A percentile compares a stretch with the other conserved stretches of the same genome.
These are phyloP conservation scores for Pseudotriccus pelzelni DNA, from an alignment of 2,797 vertebrate species.

Conservation along the genomic window DNA sequence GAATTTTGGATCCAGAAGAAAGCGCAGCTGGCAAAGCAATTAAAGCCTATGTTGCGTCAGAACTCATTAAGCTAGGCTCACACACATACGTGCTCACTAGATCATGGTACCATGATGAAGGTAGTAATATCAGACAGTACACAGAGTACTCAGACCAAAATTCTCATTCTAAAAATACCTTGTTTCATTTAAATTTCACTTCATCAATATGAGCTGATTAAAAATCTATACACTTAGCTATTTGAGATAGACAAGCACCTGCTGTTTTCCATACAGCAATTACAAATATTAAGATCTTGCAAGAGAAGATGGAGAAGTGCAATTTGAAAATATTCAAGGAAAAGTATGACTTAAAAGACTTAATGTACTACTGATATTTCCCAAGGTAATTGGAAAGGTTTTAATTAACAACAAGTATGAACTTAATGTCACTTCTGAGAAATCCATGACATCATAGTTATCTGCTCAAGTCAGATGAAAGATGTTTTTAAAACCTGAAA, in stretches of 20 bases:
- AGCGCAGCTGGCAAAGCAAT: background rate
- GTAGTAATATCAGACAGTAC: background rate
- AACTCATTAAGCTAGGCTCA: background rate
- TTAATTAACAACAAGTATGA: conserved; percentile 71
- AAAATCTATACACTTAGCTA: conserved; percentile 64
- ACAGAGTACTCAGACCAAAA: conserved; percentile 29
- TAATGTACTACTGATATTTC: conserved; percentile 55
- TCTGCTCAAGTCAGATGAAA: conserved; percentile 37
- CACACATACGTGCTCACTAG: background rate
- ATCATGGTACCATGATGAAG: background rate
- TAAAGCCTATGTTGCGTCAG: background rate
- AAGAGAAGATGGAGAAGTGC: conserved; percentile 58
- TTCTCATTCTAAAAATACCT: conserved; percentile 62
- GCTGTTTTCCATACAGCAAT: conserved; percentile 68
- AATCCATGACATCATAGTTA: conserved; percentile 9
- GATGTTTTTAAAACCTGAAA: conserved; percentile 31
- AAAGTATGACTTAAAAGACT: conserved; percentile 65
- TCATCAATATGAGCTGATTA: conserved; percentile 67
- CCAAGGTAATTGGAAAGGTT: conserved; percentile 61
- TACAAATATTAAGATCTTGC: conserved; percentile 61
- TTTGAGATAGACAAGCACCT: conserved; percentile 61
- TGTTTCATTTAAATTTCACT: conserved; percentile 68
- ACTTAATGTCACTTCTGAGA: conserved; percentile 57
- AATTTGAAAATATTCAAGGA: conserved; percentile 70
- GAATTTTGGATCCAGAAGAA: background rate